Evolutionary conservation across 1,140 invertebrate genomes (phyloP).

Genomic region (Drosophila kohkoa): DNA sequence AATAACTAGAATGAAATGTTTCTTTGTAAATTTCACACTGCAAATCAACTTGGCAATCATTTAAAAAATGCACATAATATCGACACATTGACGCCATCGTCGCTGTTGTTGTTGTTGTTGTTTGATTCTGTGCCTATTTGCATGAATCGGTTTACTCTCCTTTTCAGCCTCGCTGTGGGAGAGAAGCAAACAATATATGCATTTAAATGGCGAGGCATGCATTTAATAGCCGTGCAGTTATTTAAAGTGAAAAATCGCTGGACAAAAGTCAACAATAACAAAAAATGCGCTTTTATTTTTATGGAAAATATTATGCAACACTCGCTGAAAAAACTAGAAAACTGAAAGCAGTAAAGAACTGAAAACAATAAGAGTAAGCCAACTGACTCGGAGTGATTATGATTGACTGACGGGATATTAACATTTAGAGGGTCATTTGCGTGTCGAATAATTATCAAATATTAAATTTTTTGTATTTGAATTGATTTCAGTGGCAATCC

Average conservation of each 20-base stretch:
- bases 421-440: no score
- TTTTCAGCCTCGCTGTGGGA: constrained; percentile 2
- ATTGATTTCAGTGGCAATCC: no score
- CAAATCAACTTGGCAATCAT: constrained; percentile 30
- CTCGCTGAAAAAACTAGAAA: constrained; percentile 24
- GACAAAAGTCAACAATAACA: constrained; percentile 28
- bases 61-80: constrained; percentile 37
- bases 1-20: constrained; percentile 1
- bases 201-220: constrained; percentile 52
- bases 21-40: neutral
- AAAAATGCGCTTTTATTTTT: constrained; percentile 28
- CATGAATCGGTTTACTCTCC: constrained; percentile 24
- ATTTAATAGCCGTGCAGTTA: constrained; percentile 47
- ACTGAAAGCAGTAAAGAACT: neutral
- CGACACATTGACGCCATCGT: constrained; percentile 34
- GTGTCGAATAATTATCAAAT: no score
- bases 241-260: constrained; percentile 36
- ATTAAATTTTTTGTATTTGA: no score
- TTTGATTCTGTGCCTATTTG: constrained; percentile 17
- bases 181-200: constrained; percentile 32
- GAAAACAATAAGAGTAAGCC: neutral
- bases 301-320: constrained; percentile 30
- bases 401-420: neutral
- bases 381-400: no score
- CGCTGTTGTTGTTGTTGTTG: no score